A percentile compares a stretch with the other conserved stretches of the same genome.
These are phyloP conservation scores for Perizoma flavofasciatum DNA, from an alignment of 2,888 invertebrate species.

Conservation along the genomic window DNA sequence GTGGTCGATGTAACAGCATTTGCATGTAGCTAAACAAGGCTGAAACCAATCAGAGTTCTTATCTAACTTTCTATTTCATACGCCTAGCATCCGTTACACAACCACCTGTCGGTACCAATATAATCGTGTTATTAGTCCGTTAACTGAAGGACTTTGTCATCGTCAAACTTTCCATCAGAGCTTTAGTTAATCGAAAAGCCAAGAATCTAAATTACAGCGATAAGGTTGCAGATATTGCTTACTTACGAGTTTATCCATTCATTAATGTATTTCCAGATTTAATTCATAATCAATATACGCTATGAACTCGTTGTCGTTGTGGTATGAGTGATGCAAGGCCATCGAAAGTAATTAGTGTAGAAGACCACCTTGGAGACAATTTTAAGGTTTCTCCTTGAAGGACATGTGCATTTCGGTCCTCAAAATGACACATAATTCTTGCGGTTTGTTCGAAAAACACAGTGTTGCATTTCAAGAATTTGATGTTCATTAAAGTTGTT, in stretches of 20 bases:
- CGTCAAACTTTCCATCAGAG: conserved; percentile 12
- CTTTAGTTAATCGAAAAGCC: conserved; percentile 4
- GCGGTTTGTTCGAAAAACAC: conserved; percentile 42
- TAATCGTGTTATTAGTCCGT: conserved; percentile 27
- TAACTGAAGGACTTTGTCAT: conserved; percentile 27
- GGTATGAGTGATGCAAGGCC: conserved; percentile 56
- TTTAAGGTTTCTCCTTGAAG: conserved; percentile 65
- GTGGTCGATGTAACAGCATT: conserved; percentile 50
- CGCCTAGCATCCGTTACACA: conserved; percentile 50
- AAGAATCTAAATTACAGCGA: conserved; percentile 4
- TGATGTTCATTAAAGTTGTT: conserved; percentile 33
- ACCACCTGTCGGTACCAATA: conserved; percentile 40
- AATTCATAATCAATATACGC: conserved; percentile 44
- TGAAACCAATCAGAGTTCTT: conserved; percentile 57
- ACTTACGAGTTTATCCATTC: conserved; percentile 17
- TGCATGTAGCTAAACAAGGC: conserved; percentile 54
- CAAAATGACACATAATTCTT: conserved; percentile 38
- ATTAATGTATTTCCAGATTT: conserved; percentile 51
- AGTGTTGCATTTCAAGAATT: conserved; percentile 41
- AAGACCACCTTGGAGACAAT: conserved; percentile 64
- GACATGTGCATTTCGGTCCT: conserved; percentile 39
- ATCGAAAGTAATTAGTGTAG: conserved; percentile 64
- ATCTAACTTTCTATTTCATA: conserved; percentile 61
- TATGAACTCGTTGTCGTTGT: conserved; percentile 36
- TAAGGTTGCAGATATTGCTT: conserved; percentile 16